Base-by-base conservation (phyloP, 2,797 vertebrate genomes). In the Valencia hispanica region DNA sequence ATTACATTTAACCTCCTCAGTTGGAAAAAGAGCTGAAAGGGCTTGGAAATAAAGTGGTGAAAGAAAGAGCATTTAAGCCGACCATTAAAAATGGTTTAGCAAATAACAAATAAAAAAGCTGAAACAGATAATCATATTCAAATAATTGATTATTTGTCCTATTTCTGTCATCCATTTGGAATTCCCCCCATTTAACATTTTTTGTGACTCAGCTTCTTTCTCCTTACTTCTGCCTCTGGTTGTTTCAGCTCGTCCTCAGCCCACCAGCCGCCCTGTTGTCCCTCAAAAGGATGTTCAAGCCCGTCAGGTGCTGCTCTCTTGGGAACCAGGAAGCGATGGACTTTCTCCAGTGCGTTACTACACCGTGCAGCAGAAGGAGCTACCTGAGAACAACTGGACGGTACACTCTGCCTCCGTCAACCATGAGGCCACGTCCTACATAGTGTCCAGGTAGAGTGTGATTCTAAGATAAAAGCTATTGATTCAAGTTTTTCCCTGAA, bases 321-420 rank as follows among this genome's bases (percentile, higher is more conserved):
- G 98, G 98, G 96, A 98, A 88, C 97, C 97, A 0, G 98, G 98
- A 82, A 98, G 97, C 0, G 98, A 99, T 0, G 98, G 98, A 27
- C 96, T 99, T n/a, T 99, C 98, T 14, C 98, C 98, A 0, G 96
- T 99, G 32, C 96, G 98, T 7, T 99, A 98, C 93, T 99, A 99
- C 94, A 98, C 97, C 0, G 94, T 99, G 79, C 98, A 99, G 94
- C 95, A 92, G n/a, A 87, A 96, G 0, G 96, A 99, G 93, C 94
- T 99, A 74, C 98, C 98, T 0, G 77, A 94, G 0, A 97, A 94
- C 20, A 89, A 95, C 84, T 99, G 98, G 98, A 94, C 94, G 0
- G 96, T 96, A 80, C 97, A 98, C 86, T 96, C 98, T 0, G 94
- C 97, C 22, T 95, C 98, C 0, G 91, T 97, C 82, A 96, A 94